phyloP scores from a whole-genome alignment of 2,888 invertebrate genomes.

The Lucinisca nassula region DNA sequence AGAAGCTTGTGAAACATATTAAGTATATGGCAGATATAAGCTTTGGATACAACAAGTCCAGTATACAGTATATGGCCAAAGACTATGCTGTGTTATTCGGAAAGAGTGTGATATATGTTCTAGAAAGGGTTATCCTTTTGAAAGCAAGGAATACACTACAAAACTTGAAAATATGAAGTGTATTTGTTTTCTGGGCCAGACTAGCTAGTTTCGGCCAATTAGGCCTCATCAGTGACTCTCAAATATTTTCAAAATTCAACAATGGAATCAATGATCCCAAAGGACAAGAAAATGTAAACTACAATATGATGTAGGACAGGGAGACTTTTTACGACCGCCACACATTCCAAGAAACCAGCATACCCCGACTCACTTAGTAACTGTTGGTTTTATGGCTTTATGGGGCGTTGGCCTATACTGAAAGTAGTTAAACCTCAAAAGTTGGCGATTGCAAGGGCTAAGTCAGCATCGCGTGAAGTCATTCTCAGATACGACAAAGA shows the following conservation, averaged over 20 bases:
- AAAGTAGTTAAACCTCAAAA: constrained; percentile 29
- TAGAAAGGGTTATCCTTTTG: not conserved
- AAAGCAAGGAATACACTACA: no score
- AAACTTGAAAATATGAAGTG: no score
- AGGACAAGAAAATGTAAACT: no score
- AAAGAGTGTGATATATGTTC: not conserved
- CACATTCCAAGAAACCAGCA: no score
- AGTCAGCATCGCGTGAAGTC: not conserved
- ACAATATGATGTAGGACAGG: no score
- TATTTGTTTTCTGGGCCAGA: no score
- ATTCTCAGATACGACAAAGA: constrained; percentile 7
- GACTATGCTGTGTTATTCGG: not conserved
- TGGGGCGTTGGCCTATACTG: constrained; percentile 16
- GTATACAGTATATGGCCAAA: not conserved
- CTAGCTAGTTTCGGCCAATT: no score
- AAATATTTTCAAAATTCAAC: no score
- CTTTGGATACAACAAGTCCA: not conserved
- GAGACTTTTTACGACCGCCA: no score
- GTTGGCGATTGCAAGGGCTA: constrained; percentile 1
- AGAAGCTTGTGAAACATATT: not conserved
- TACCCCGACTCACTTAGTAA: constrained; percentile 1
- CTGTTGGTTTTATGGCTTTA: constrained; percentile 11
- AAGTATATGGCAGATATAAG: not conserved
- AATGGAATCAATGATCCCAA: no score
- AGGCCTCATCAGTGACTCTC: no score